Base-by-base conservation (phyloP, 2,113 vertebrate genomes). In the Lanius ludovicianus region DNA sequence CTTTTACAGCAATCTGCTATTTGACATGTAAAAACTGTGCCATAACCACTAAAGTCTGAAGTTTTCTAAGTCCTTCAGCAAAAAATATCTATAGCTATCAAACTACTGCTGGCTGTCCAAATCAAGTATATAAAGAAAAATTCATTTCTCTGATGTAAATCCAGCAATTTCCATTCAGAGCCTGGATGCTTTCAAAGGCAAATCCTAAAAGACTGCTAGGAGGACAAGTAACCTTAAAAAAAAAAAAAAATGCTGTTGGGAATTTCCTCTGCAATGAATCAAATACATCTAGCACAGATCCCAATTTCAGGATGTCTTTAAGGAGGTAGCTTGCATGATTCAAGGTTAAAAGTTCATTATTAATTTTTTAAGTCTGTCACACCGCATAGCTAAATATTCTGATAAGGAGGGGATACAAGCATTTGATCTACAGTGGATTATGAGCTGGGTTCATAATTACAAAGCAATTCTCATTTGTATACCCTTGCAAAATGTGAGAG, bases 281-380 rank as follows among this genome's bases (percentile, higher is more conserved):
- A n/a, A 84, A 81, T 41, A 50, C 28, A 60, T n/a, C 35, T 53
- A 94, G 35, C 53, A 75, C 3, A 83, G 56, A 84, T 71, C 63
- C n/a, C 27, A 91, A 35, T 75, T 90, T 25, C n/a, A 73, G 49
- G 35, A 56, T 44, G 8, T 33, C 49, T 55, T 90, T 77, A 82
- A 88, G 41, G 49, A 86, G 42, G 68, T 78, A 97, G 87, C 83
- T 80, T 91, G 87, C 90, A 47, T 5, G 53, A 85, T 24, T 44
- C 97, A 98, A 97, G 97, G 97, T 94, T 96, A 94, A 75, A 97
- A 97, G 95, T 95, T 96, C 74, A 46, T 78, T 63, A 28, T 10
- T 33, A 13, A 57, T 71, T 91, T 91, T 92, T 83, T 47, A 89
- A 87, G 53, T 24, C 49, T 62, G 57, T 83, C 30, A 52, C n/a